Percentiles rank a stretch among this genome's conserved stretches.
Evolutionary conservation across 2,113 vertebrate species (phyloP).

Genomic region (Suricata suricatta): DNA sequence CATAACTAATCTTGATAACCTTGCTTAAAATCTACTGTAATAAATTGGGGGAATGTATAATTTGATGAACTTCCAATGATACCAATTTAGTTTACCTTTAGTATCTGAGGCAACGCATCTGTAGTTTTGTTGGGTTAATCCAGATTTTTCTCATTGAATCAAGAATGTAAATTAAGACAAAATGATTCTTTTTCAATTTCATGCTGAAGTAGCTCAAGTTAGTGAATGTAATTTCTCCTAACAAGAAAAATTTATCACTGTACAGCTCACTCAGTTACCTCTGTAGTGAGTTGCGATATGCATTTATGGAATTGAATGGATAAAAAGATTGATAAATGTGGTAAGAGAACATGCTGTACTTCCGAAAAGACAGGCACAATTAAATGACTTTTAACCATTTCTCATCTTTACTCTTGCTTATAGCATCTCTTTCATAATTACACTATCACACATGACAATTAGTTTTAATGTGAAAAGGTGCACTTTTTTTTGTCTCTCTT

Average conservation of each 20-base stretch:
- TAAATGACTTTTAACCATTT: slow-evolving; percentile 86
- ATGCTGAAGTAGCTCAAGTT: slow-evolving; percentile 99
- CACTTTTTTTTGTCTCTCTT: slow-evolving; percentile 39
- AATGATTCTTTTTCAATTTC: slow-evolving; percentile 99
- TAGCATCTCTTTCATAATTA: slow-evolving; percentile 68
- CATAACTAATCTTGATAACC: slow-evolving; percentile 78
- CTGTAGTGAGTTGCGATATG: slow-evolving; percentile 85
- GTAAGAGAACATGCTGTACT: slow-evolving; percentile 87
- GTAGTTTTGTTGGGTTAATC: slow-evolving; percentile 88
- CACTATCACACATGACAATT: slow-evolving; percentile 13
- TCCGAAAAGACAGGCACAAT: slow-evolving; percentile 86
- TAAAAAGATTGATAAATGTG: slow-evolving; percentile 93
- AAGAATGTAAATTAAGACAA: slow-evolving; percentile 99
- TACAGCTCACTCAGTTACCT: slow-evolving; percentile 93
- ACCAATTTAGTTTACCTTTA: slow-evolving; percentile 84
- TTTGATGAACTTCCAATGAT: slow-evolving; percentile 86
- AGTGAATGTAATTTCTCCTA: slow-evolving; percentile 98
- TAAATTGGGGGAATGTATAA: slow-evolving; percentile 79
- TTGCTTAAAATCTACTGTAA: slow-evolving; percentile 83
- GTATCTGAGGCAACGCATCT: slow-evolving; percentile 83
- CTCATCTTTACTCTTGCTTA: slow-evolving; percentile 69
- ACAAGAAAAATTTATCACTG: slow-evolving; percentile 99
- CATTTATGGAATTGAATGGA: slow-evolving; percentile 85
- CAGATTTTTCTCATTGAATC: slow-evolving; percentile 97
- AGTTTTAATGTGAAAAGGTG: slow-evolving; percentile 65